Evolutionary conservation across 2,797 vertebrate genomes (phyloP).

Genomic region (Cossypha niveicapilla): DNA sequence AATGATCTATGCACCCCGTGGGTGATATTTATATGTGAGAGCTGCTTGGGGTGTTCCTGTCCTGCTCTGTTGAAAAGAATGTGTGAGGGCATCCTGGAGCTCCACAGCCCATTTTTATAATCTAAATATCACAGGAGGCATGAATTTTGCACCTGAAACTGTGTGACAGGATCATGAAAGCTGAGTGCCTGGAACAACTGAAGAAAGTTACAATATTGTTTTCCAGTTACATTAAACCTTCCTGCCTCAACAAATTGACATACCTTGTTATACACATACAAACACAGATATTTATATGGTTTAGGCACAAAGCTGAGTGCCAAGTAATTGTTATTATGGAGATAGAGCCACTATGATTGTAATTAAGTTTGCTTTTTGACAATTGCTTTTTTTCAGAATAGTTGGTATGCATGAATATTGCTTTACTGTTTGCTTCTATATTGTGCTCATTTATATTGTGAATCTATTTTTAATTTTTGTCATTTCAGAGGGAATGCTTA

Average conservation of each 20-base stretch:
- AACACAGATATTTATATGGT: not conserved
- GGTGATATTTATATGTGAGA: not conserved
- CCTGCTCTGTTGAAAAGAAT: not conserved
- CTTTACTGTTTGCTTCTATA: not conserved
- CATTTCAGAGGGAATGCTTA: not conserved
- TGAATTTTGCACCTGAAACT: not conserved
- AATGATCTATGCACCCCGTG: not conserved
- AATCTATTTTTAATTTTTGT: not conserved
- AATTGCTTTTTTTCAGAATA: not conserved
- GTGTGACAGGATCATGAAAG: not conserved
- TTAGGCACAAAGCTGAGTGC: not conserved
- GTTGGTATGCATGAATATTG: not conserved
- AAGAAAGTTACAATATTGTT: not conserved
- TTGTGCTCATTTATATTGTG: not conserved
- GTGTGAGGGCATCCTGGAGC: not conserved
- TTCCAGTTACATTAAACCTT: not conserved
- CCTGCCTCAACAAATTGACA: not conserved
- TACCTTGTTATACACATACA: not conserved
- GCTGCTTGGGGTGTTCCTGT: fast-evolving
- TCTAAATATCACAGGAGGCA: not conserved
- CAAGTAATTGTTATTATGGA: not conserved
- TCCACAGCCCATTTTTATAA: not conserved
- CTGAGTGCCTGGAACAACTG: not conserved
- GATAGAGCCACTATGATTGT: not conserved
- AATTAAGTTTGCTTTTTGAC: not conserved